phyloP scores from a whole-genome alignment of 2,113 vertebrate species.

The Periophthalmodon schlosseri region DNA sequence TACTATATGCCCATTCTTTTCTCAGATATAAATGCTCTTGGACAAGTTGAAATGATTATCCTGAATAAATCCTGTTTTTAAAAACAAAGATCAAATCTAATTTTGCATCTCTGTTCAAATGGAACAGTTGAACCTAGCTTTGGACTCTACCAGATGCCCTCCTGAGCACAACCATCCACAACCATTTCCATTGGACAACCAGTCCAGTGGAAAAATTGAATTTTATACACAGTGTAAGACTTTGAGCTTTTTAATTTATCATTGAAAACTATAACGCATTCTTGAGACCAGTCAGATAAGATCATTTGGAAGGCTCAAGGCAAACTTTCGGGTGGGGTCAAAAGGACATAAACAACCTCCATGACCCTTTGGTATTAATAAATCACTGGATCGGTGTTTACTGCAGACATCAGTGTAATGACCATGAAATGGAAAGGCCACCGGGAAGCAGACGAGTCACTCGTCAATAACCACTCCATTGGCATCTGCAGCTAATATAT shows the following conservation, averaged over 20 bases:
- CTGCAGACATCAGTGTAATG: slow-evolving; percentile 8
- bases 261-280: slow-evolving; percentile 15
- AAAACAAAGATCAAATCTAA: too few species aligned
- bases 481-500: slow-evolving; percentile 19
- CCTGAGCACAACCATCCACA: too few species aligned
- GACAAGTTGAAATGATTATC: too few species aligned
- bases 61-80: too few species aligned
- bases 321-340: slow-evolving; percentile 12
- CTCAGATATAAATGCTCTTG: too few species aligned
- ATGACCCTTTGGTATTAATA: slow-evolving; percentile 25
- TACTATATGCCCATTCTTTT: too few species aligned
- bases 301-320: slow-evolving; percentile 29
- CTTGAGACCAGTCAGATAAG: slow-evolving; percentile 16
- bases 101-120: too few species aligned
- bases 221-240: too few species aligned
- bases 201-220: too few species aligned
- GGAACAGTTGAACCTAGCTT: too few species aligned
- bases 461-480: background rate
- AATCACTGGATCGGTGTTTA: slow-evolving; percentile 24
- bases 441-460: background rate
- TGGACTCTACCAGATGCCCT: too few species aligned
- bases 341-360: slow-evolving; percentile 7
- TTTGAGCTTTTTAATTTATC: background rate
- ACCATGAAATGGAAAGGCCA: slow-evolving; percentile 9
- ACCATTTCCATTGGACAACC: too few species aligned